A percentile compares a stretch with the other conserved stretches of the same genome.
phyloP scores from a whole-genome alignment of 2,113 vertebrate genomes.

The Cyanoramphus novaezelandiae region DNA sequence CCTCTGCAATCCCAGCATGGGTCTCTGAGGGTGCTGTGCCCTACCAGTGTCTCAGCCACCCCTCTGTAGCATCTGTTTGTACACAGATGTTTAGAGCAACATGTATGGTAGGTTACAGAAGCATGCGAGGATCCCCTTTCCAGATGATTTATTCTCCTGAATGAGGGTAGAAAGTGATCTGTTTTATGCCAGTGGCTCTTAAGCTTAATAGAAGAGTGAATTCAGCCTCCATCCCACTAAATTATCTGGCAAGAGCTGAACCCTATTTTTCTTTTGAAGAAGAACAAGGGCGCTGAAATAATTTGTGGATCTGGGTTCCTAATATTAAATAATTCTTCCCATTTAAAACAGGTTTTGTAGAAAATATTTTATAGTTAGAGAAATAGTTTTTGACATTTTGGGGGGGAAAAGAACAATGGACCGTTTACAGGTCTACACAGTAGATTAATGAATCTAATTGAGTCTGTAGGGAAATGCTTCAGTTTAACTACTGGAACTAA shows the following conservation, averaged over 20 bases:
- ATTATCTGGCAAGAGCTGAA: constrained; percentile 63
- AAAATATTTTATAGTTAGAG: constrained; percentile 88
- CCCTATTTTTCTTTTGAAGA: constrained; percentile 68
- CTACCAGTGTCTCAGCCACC: not conserved
- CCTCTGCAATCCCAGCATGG: fast-evolving
- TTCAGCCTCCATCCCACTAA: constrained; percentile 44
- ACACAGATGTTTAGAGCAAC: not conserved
- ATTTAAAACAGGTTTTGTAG: constrained; percentile 83
- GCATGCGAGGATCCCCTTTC: not conserved
- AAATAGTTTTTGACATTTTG: constrained; percentile 85
- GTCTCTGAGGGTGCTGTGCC: not conserved
- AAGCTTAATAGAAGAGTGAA: not conserved
- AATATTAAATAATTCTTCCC: constrained; percentile 79
- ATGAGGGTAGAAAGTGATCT: not conserved
- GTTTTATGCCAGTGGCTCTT: not conserved
- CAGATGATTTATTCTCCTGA: not conserved
- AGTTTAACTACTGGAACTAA: constrained; percentile 98
- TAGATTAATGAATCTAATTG: constrained; percentile 93
- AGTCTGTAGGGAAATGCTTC: constrained; percentile 95
- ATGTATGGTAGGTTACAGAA: not conserved
- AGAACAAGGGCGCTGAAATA: constrained; percentile 58
- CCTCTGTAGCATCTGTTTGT: not conserved
- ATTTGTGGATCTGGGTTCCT: constrained; percentile 74
- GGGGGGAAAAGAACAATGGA: constrained; percentile 82
- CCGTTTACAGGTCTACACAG: constrained; percentile 84